A percentile compares a stretch with the other conserved stretches of the same genome.
These are phyloP conservation scores for Helicoverpa zea DNA, from an alignment of 1,140 invertebrate species.

Conservation along the genomic window DNA sequence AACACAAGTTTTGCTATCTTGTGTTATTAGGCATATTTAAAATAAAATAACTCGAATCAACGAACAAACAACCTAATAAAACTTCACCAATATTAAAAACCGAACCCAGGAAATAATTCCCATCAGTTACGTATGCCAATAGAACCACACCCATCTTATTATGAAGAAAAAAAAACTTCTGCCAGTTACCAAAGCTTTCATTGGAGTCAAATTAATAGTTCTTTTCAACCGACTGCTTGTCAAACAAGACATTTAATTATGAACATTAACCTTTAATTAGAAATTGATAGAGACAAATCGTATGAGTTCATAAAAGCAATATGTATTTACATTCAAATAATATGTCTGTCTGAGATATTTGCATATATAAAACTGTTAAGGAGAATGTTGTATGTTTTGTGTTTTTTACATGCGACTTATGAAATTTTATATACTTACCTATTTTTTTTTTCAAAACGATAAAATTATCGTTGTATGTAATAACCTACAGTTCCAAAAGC, in stretches of 20 bases:
- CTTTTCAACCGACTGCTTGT: background rate
- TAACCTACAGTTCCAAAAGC: too few relatives aligned
- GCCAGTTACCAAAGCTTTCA: background rate
- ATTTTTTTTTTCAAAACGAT: too few relatives aligned
- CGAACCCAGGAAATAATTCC: too few relatives aligned
- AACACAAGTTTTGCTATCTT: too few relatives aligned
- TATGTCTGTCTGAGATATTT: conserved; percentile 36
- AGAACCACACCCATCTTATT: conserved; percentile 11
- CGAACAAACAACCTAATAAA: too few relatives aligned
- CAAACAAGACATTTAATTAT: conserved; percentile 49
- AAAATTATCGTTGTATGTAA: too few relatives aligned
- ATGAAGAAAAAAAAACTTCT: background rate
- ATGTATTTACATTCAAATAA: conserved; percentile 40
- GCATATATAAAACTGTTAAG: conserved; percentile 55
- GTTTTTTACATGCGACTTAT: too few relatives aligned
- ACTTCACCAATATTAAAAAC: too few relatives aligned
- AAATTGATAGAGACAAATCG: conserved; percentile 53
- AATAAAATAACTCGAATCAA: too few relatives aligned
- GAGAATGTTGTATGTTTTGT: conserved; percentile 36
- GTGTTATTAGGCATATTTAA: too few relatives aligned
- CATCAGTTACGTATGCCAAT: background rate
- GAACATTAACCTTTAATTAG: conserved; percentile 44
- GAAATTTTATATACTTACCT: too few relatives aligned
- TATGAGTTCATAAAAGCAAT: conserved; percentile 53
- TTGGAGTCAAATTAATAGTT: conserved; percentile 5